Conservation (phyloP, 2,113 vertebrate genomes). For the Mesitornis unicolor region DNA sequence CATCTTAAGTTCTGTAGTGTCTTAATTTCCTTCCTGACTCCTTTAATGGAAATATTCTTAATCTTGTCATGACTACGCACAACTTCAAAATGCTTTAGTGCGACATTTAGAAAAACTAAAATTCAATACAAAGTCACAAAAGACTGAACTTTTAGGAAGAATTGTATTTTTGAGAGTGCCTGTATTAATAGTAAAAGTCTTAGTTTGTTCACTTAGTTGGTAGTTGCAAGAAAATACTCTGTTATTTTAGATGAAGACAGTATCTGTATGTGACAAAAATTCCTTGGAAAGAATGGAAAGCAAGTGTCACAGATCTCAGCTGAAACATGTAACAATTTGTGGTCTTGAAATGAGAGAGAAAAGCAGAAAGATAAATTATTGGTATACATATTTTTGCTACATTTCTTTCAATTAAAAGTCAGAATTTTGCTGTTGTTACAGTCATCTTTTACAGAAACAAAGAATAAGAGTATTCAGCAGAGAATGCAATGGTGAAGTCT, state of each 20-base stretch:
- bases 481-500: not conserved
- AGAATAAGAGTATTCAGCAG: not conserved
- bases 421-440: not conserved
- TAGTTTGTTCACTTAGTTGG: not conserved
- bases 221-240: not conserved
- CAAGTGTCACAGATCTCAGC: not conserved
- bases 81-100: not conserved
- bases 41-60: not conserved
- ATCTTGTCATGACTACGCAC: not conserved
- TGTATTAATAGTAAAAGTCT: not conserved
- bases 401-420: not conserved
- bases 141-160: not conserved
- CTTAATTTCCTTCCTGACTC: not conserved
- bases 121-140: not conserved
- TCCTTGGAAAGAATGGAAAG: not conserved
- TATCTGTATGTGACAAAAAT: not conserved
- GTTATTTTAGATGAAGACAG: not conserved
- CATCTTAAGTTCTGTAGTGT: not conserved
- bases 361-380: not conserved
- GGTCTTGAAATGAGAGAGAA: not conserved
- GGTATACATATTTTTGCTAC: not conserved
- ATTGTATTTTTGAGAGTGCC: not conserved
- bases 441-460: not conserved
- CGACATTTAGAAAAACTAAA: not conserved
- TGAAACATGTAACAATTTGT: not conserved